Evolutionary conservation across 2,888 invertebrate genomes (phyloP), one percentile per base, ranked within the genome.

Genomic region (Andrena haemorrhoa): DNA sequence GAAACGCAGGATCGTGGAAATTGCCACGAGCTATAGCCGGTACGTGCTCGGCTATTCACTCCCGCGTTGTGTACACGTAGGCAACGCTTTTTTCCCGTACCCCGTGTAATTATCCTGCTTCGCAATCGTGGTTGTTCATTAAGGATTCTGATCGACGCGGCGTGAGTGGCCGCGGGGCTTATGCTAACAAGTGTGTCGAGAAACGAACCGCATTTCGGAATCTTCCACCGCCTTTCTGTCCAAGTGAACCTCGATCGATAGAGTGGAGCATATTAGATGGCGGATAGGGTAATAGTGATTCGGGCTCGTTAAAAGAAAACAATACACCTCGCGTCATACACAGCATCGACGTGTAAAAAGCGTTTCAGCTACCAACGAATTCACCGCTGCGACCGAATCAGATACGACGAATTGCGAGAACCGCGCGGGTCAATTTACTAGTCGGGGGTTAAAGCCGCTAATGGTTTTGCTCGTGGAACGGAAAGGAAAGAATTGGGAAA

Each of bases 1-100:
- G 88, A 88, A 87, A 84, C 58, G 20, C 33, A 41, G 75, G 69
- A 83, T 86, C 84, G 72, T 79, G 74, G 69, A 83, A 88, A 88
- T 81, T 70, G 69, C 79, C 51, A 58, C 51, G 58, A 79, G 74
- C 70, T 66, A 73, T 64, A 51, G 65, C 41, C 29, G 58, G 7
- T 71, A 65, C 68, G 53, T 69, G 68, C 61, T 10, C 49, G 56
- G 41, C 35, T 23, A 33, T 20, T 56, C 23, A 33, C 23, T 56
- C 23, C 56, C 29, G 33, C 58, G 60, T 35, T 49, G 20, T 31
- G 58, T 72, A 65, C 41, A 41, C 58, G 26, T n/a, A 12, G 69
- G 29, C 33, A 10, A 23, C 33, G 41, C 47, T 49, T 77, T 70
- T 66, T 8, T 6, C 12, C 12, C n/a, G n/a, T 20, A 20, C 29